phyloP scores from a whole-genome alignment of 2,113 vertebrate species.

The Erpornis zantholeuca region DNA sequence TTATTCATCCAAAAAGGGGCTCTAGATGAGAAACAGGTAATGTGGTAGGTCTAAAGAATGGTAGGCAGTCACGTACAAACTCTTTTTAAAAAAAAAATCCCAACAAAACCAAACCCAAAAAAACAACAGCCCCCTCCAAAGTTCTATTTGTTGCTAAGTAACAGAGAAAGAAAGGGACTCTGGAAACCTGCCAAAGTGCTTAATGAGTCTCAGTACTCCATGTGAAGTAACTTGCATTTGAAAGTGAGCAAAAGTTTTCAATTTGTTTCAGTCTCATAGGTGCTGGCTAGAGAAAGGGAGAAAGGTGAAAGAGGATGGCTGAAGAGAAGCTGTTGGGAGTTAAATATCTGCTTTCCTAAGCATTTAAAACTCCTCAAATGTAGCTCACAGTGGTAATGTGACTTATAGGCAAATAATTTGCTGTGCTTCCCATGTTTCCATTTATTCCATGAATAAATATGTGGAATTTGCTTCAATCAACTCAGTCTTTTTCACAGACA shows the following conservation, averaged over 20 bases:
- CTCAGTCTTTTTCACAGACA: background rate
- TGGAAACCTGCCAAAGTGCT: background rate
- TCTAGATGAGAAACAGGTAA: background rate
- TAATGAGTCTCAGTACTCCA: background rate
- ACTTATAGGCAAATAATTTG: background rate
- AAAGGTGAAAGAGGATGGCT: background rate
- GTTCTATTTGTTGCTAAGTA: background rate
- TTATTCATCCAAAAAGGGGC: background rate
- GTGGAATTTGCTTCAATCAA: background rate
- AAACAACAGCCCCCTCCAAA: background rate
- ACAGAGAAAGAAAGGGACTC: background rate
- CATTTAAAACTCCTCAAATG: background rate
- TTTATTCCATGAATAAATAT: background rate
- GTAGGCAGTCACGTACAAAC: background rate
- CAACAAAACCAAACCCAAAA: background rate
- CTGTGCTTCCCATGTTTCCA: background rate
- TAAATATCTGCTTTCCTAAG: background rate
- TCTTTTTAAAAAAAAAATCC: background rate
- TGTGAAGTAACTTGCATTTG: background rate
- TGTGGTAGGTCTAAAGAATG: background rate
- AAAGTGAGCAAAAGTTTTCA: background rate
- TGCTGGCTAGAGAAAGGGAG: background rate
- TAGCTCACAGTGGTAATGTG: background rate
- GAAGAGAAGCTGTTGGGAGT: background rate
- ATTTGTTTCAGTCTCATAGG: background rate